A percentile compares a stretch with the other conserved stretches of the same genome.
These are phyloP conservation scores for Tenthredo notha DNA, from an alignment of 2,888 invertebrate genomes.

Conservation along the genomic window DNA sequence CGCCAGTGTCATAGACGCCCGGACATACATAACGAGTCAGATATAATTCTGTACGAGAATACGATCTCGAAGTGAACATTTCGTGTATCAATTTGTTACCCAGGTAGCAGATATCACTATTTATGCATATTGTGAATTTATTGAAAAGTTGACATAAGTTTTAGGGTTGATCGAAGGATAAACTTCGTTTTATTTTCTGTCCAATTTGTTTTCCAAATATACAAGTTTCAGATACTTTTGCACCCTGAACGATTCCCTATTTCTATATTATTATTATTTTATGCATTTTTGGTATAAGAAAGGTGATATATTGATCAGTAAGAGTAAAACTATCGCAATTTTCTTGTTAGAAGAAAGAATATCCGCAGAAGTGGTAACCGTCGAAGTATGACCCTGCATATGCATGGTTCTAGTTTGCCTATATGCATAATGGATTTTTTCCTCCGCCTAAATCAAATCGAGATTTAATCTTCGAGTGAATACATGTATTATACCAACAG, in stretches of 20 bases:
- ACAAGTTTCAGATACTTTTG: too few species aligned
- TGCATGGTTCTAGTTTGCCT: neutral
- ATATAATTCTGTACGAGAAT: neutral
- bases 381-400: neutral
- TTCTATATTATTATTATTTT: too few species aligned
- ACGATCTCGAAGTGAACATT: neutral
- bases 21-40: neutral
- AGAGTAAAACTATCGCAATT: neutral
- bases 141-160: too few species aligned
- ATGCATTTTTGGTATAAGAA: too few species aligned
- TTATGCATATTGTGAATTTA: too few species aligned
- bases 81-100: neutral
- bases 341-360: neutral
- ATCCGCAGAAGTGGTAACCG: neutral
- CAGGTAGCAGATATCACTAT: too few species aligned
- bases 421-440: neutral
- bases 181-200: too few species aligned
- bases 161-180: too few species aligned
- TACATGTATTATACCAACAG: neutral
- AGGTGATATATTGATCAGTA: too few species aligned
- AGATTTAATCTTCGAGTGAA: neutral
- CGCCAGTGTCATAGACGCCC: slow-evolving; percentile 59
- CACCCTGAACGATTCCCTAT: too few species aligned
- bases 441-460: neutral
- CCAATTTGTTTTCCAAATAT: too few species aligned